Percentiles rank a stretch among this genome's conserved stretches.
These are phyloP conservation scores for Ericerus pela DNA, from an alignment of 1,140 invertebrate genomes.

Conservation along the genomic window DNA sequence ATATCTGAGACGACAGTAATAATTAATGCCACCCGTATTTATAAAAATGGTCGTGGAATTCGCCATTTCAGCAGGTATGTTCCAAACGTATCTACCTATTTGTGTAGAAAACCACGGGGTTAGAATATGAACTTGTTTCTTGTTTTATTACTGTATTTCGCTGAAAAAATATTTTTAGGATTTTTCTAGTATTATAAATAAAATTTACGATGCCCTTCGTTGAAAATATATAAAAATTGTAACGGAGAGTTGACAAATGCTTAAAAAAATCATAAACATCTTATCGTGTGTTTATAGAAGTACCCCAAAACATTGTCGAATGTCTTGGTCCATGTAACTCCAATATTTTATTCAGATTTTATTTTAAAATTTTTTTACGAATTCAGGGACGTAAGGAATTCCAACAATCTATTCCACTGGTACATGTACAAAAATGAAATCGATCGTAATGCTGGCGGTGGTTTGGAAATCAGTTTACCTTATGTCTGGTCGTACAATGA, in stretches of 20 bases:
- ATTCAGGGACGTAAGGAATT: slow-evolving; percentile 65
- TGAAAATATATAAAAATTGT: too few species aligned
- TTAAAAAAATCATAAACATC: too few species aligned
- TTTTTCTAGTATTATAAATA: too few species aligned
- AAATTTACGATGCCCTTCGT: too few species aligned
- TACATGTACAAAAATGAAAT: slow-evolving; percentile 73
- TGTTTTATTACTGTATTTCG: too few species aligned
- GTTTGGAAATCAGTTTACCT: slow-evolving; percentile 69
- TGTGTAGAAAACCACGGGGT: background rate
- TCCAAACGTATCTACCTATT: background rate
- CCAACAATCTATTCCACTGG: slow-evolving; percentile 91
- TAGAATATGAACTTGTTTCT: background rate
- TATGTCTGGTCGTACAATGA: slow-evolving; percentile 92
- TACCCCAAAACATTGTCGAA: too few species aligned
- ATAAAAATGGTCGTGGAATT: slow-evolving; percentile 69
- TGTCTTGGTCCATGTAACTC: too few species aligned
- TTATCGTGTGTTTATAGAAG: too few species aligned
- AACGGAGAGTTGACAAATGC: too few species aligned
- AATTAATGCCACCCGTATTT: slow-evolving; percentile 67
- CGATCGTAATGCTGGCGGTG: slow-evolving; percentile 65
- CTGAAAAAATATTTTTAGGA: too few species aligned
- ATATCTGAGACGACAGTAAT: slow-evolving; percentile 70
- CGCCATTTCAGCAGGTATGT: slow-evolving; percentile 53
- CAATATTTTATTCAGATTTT: too few species aligned
- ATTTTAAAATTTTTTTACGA: too few species aligned